These are phyloP conservation scores for Elymnias hypermnestra DNA, from an alignment of 1,140 invertebrate species.

Conservation along the genomic window DNA sequence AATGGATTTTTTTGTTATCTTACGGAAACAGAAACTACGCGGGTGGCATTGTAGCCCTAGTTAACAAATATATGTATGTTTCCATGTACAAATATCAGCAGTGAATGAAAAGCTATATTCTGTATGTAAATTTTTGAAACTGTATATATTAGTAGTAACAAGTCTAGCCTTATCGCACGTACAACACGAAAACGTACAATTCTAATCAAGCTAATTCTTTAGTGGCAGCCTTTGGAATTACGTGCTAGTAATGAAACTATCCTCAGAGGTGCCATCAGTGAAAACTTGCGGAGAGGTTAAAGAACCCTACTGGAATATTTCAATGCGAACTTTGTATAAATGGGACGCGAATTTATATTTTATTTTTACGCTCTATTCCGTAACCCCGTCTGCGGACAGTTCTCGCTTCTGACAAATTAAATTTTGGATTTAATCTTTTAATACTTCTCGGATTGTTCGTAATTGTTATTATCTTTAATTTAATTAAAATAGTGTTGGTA, in stretches of 20 bases:
- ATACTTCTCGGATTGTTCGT: slow-evolving; percentile 7
- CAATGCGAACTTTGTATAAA: slow-evolving; percentile 10
- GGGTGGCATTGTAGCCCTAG: too few species aligned
- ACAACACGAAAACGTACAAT: neutral
- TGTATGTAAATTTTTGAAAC: too few species aligned
- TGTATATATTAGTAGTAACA: too few species aligned
- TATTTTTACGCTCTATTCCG: slow-evolving; percentile 5
- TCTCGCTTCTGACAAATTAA: slow-evolving; percentile 6
- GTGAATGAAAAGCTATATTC: too few species aligned
- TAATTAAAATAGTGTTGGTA: neutral
- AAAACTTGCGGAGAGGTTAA: slow-evolving; percentile 8
- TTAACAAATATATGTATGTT: too few species aligned
- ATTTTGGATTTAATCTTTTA: slow-evolving; percentile 17
- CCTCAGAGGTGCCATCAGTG: slow-evolving; percentile 12
- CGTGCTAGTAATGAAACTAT: slow-evolving; percentile 13
- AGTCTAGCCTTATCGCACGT: neutral
- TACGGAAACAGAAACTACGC: too few species aligned
- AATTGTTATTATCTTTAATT: neutral
- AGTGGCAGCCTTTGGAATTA: slow-evolving; percentile 1
- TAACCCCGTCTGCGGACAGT: slow-evolving; percentile 6
- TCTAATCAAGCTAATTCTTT: slow-evolving; percentile 8
- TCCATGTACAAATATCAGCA: too few species aligned
- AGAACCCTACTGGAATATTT: slow-evolving; percentile 15
- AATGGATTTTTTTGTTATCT: too few species aligned
- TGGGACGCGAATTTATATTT: slow-evolving; percentile 9